These are phyloP conservation scores for Calephelis nemesis DNA, from an alignment of 1,140 invertebrate species.

Conservation along the genomic window DNA sequence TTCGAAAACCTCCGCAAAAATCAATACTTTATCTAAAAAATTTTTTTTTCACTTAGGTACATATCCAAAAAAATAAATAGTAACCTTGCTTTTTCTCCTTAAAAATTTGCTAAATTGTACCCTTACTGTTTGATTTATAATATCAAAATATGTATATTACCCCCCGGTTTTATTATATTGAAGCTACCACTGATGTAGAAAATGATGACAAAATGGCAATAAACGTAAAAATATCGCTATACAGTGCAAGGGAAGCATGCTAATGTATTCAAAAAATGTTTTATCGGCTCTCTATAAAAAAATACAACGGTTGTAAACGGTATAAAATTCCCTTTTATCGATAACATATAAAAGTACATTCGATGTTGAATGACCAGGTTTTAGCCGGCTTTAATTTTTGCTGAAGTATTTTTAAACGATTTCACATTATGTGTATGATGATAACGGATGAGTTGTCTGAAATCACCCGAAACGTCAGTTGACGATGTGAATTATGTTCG, in stretches of 20 bases:
- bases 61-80: too few relatives aligned
- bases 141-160: not conserved
- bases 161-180: not conserved
- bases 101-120: not conserved
- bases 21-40: too few relatives aligned
- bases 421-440: slow-evolving; percentile 30
- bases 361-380: slow-evolving; percentile 34
- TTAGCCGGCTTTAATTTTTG: slow-evolving; percentile 48
- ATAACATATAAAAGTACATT: slow-evolving; percentile 44
- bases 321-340: slow-evolving; percentile 50
- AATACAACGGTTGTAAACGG: slow-evolving; percentile 55
- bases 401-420: slow-evolving; percentile 42
- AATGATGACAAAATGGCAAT: slow-evolving; percentile 40
- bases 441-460: not conserved
- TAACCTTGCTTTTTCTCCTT: too few relatives aligned
- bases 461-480: not conserved
- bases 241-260: slow-evolving; percentile 25
- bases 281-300: slow-evolving; percentile 61
- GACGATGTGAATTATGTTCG: too few relatives aligned
- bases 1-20: too few relatives aligned
- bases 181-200: slow-evolving; percentile 6
- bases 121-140: not conserved
- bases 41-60: too few relatives aligned
- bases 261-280: slow-evolving; percentile 52
- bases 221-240: slow-evolving; percentile 49